Conservation (phyloP, 2,888 invertebrate species). For the Ophion ventricosus region DNA sequence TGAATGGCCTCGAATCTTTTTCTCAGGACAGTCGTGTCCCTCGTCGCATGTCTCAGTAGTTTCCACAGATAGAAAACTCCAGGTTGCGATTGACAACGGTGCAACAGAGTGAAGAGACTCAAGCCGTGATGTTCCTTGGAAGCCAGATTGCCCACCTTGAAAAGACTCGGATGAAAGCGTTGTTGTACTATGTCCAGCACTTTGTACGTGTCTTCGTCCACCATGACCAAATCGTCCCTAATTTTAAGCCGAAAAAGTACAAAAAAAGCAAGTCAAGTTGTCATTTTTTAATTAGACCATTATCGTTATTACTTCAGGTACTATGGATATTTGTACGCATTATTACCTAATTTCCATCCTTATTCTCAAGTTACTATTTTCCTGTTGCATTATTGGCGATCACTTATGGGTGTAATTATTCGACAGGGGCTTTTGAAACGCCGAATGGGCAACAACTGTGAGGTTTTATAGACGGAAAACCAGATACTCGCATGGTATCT, state of each 20-base stretch:
- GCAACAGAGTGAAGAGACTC: conserved; percentile 89
- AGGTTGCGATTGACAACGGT: conserved; percentile 88
- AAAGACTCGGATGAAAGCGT: conserved; percentile 89
- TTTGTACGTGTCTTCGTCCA: conserved; percentile 89
- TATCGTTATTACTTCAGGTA: not conserved
- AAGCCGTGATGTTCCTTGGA: conserved; percentile 86
- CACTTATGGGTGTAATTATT: not conserved
- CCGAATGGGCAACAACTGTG: too few species aligned
- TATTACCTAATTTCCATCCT: not conserved
- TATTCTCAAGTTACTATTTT: not conserved
- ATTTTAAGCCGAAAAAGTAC: conserved; percentile 59
- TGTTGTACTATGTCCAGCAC: conserved; percentile 91
- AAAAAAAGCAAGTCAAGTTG: not conserved
- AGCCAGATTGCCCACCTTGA: conserved; percentile 87
- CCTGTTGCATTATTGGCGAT: not conserved
- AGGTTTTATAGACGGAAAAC: too few species aligned
- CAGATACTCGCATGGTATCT: not conserved
- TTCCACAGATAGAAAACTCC: conserved; percentile 88
- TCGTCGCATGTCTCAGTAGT: conserved; percentile 89
- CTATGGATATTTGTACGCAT: not conserved
- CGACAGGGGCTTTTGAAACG: too few species aligned
- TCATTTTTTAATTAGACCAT: not conserved
- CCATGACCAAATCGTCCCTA: conserved; percentile 88
- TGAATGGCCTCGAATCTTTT: conserved; percentile 89
- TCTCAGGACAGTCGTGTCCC: conserved; percentile 85